A percentile compares a stretch with the other conserved stretches of the same genome.
Evolutionary conservation across 2,113 vertebrate species (phyloP).

Genomic region (Aegotheles bennettii): DNA sequence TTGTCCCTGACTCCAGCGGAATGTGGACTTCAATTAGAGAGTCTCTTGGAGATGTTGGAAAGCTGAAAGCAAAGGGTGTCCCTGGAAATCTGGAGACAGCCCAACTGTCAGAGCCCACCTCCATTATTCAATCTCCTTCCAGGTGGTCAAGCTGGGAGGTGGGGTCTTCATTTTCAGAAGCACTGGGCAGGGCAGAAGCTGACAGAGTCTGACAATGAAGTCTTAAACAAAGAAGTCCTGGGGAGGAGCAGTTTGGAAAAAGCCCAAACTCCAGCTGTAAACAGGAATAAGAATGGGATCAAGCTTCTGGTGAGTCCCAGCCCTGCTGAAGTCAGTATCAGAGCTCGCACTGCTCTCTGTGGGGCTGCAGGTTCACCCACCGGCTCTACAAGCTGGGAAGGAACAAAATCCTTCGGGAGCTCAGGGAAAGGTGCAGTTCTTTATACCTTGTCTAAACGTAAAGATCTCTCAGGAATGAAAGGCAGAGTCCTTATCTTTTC

Average conservation of each 20-base stretch:
- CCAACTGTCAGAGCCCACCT: neutral
- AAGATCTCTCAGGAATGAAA: neutral
- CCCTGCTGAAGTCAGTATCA: neutral
- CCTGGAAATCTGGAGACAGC: neutral
- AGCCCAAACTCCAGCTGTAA: neutral
- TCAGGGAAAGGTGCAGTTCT: neutral
- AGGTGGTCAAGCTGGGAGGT: neutral
- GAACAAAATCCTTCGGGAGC: neutral
- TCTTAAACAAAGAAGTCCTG: neutral
- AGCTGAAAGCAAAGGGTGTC: neutral
- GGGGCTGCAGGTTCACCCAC: neutral
- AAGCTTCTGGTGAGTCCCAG: accelerated
- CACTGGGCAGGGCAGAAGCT: accelerated
- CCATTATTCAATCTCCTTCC: neutral
- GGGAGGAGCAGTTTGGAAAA: neutral
- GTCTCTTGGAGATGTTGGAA: neutral
- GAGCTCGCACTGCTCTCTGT: neutral
- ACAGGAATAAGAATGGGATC: neutral
- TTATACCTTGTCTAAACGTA: neutral
- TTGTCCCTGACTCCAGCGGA: neutral
- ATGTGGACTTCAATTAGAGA: neutral
- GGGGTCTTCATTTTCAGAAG: neutral
- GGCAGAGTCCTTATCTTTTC: neutral
- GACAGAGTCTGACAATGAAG: neutral
- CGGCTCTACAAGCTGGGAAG: neutral